Percentiles rank a stretch among this genome's conserved stretches.
These are phyloP conservation scores for Ips typographus DNA, from an alignment of 1,140 invertebrate species.

Conservation along the genomic window DNA sequence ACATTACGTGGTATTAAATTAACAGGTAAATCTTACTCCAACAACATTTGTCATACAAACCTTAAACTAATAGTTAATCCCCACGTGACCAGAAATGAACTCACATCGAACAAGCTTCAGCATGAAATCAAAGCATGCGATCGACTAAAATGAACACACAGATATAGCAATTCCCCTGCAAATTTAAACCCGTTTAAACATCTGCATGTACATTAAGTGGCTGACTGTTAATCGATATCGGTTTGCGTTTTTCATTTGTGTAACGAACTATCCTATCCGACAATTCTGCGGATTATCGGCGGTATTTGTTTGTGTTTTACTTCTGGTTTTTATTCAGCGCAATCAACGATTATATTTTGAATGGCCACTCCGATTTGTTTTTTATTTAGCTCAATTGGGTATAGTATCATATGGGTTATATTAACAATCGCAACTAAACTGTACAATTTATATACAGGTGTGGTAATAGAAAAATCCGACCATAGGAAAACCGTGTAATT, in stretches of 20 bases:
- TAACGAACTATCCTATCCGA: conserved; percentile 33
- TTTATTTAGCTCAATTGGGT: too few species aligned
- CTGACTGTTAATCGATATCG: conserved; percentile 31
- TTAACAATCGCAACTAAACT: too few species aligned
- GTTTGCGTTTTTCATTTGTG: conserved; percentile 33
- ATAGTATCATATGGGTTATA: too few species aligned
- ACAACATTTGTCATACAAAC: too few species aligned
- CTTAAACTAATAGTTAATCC: neutral
- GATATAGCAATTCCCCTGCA: conserved; percentile 4
- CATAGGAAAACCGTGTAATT: too few species aligned
- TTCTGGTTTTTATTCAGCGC: conserved; percentile 18
- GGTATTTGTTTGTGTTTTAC: conserved; percentile 33
- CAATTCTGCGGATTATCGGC: conserved; percentile 27
- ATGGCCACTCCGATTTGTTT: too few species aligned
- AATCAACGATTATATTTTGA: neutral
- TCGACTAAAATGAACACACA: conserved; percentile 25
- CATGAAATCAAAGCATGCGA: conserved; percentile 28
- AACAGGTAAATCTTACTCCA: too few species aligned
- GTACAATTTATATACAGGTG: too few species aligned
- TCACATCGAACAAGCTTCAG: conserved; percentile 4
- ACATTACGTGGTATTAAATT: too few species aligned
- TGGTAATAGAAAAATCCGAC: too few species aligned
- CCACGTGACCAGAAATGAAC: neutral
- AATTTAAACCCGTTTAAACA: conserved; percentile 25
- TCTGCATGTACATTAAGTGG: conserved; percentile 31